Evolutionary conservation across 2,888 invertebrate genomes (phyloP), one percentile per base, ranked within the genome.

Genomic region (Eugnorisma glareosa): DNA sequence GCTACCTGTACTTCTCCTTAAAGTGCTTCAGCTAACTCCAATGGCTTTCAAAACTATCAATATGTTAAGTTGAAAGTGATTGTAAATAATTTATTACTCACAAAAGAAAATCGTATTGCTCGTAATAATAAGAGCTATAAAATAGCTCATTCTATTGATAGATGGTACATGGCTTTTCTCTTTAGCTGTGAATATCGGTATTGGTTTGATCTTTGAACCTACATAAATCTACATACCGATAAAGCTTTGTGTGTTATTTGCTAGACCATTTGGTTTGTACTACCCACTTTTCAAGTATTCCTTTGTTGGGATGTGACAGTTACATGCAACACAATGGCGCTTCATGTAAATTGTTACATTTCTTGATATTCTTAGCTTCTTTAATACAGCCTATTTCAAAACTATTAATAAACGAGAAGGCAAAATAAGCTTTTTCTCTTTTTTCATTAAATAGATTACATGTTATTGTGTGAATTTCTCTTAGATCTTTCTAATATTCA

Each of bases 31-130:
- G 79, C 79, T 82, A 75, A 76, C 67, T 77, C 71, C 67, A 75
- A 81, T 86, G 76, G 79, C 81, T 76, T 83, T 78, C 78, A 78
- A 82, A 86, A 84, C 87, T 78, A 88, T 89, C 88, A 86, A 88
- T 88, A 85, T 88, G 83, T 86, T 81, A 82, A 86, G 84, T 84
- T 85, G 72, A 76, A 80, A 85, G 86, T 83, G 86, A 85, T 82
- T 88, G 82, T 88, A 85, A 88, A 88, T 86, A 76, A 84, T 86
- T 88, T 88, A 88, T 88, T 78, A 81, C 86, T 73, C 81, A 82
- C 75, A 83, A 85, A 85, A 82, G 81, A 83, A 88, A 88, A 79
- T 68, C 66, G 48, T 81, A 86, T 83, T 79, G 82, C 77, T 70
- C 75, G 71, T 79, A 75, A 80, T 84, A 79, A 71, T 77, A 79